A percentile compares a stretch with the other conserved stretches of the same genome.
These are phyloP conservation scores for Laspeyria flexula DNA, from an alignment of 2,888 invertebrate species.

Conservation along the genomic window DNA sequence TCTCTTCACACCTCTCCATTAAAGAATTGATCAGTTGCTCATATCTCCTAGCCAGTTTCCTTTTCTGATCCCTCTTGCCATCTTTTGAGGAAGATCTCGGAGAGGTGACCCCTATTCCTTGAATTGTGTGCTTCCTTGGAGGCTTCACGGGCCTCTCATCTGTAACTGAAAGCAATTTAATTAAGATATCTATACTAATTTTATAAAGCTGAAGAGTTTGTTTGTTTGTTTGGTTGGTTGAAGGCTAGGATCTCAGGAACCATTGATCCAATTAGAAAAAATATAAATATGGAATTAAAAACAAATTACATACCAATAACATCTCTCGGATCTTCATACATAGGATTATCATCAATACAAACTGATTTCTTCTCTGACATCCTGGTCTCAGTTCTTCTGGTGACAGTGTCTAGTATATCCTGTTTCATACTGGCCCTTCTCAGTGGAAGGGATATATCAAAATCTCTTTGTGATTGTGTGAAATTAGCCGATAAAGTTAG, in stretches of 20 bases:
- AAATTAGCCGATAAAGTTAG: conserved; percentile 71
- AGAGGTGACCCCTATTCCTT: conserved; percentile 59
- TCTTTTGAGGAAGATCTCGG: conserved; percentile 60
- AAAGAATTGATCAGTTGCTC: conserved; percentile 80
- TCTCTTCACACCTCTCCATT: conserved; percentile 79
- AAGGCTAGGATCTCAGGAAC: too few species aligned
- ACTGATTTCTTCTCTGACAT: conserved; percentile 43
- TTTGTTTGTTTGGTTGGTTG: too few species aligned
- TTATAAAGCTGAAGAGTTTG: too few species aligned
- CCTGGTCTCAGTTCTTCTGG: conserved; percentile 63
- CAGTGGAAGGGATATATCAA: conserved; percentile 58
- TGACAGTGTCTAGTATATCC: conserved; percentile 68
- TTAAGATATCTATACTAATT: too few species aligned
- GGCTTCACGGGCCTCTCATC: conserved; percentile 71
- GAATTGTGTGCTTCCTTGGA: conserved; percentile 68
- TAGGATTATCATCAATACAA: conserved; percentile 60
- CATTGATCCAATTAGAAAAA: too few species aligned
- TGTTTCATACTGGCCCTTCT: conserved; percentile 66
- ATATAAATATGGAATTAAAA: too few species aligned
- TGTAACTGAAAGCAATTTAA: too few species aligned
- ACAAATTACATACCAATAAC: conserved; percentile 66
- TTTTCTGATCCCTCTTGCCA: conserved; percentile 78
- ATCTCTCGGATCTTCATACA: conserved; percentile 80
- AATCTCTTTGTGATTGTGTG: conserved; percentile 54
- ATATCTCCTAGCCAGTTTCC: conserved; percentile 81